Conservation (phyloP, 1,140 invertebrate genomes). For the Orchesella cincta region DNA sequence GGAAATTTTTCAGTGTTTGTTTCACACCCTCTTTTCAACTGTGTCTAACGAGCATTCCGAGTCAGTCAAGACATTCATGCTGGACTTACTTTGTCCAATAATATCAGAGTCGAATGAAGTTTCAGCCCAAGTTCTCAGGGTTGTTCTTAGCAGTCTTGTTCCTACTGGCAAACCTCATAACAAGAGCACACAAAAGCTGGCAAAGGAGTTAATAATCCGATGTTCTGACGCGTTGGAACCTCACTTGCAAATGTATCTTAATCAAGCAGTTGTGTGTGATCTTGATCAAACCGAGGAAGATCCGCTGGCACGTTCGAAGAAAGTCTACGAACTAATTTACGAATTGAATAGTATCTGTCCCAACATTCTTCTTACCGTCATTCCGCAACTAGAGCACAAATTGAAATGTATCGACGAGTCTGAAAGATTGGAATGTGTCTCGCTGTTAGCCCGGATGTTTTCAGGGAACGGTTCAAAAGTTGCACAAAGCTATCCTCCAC, state of each 20-base stretch:
- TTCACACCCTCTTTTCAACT: conserved; percentile 91
- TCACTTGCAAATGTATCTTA: conserved; percentile 73
- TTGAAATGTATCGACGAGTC: conserved; percentile 82
- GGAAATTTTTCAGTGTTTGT: conserved; percentile 91
- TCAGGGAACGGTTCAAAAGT: conserved; percentile 89
- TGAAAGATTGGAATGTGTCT: conserved; percentile 81
- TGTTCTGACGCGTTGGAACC: conserved; percentile 90
- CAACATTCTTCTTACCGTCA: conserved; percentile 78
- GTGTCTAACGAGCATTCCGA: conserved; percentile 93
- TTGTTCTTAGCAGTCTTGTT: conserved; percentile 90
- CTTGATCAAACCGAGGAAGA: conserved; percentile 73
- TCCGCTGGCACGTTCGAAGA: conserved; percentile 72
- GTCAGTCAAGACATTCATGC: conserved; percentile 94
- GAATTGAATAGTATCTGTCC: conserved; percentile 93
- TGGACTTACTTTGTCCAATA: conserved; percentile 89
- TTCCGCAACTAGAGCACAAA: conserved; percentile 93
- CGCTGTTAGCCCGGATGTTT: conserved; percentile 91
- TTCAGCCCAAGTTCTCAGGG: conserved; percentile 88
- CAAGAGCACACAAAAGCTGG: conserved; percentile 87
- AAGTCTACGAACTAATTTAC: conserved; percentile 90
- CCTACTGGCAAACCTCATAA: conserved; percentile 88
- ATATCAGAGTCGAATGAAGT: conserved; percentile 93
- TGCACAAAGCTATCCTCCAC: conserved; percentile 64
- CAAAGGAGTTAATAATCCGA: conserved; percentile 87
- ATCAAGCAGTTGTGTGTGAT: conserved; percentile 69